phyloP scores from a whole-genome alignment of 2,113 vertebrate genomes.

The Paedocypris sp. region DNA sequence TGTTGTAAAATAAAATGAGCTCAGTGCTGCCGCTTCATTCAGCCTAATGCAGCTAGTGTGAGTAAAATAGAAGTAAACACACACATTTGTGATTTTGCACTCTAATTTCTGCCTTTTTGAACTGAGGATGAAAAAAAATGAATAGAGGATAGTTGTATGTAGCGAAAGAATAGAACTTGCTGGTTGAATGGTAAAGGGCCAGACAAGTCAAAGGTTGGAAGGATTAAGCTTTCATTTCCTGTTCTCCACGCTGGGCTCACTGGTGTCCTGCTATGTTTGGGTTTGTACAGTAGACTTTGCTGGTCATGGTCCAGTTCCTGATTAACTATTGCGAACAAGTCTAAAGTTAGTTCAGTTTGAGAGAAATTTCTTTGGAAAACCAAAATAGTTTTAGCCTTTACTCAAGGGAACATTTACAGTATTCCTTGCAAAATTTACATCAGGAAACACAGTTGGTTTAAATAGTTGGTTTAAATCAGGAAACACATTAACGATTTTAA shows the following conservation, averaged over 20 bases:
- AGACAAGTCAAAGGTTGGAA: constrained; percentile 5
- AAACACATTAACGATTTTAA: no score
- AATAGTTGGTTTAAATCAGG: no score
- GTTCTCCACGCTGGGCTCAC: constrained; percentile 1
- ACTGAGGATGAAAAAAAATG: constrained; percentile 8
- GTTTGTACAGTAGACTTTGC: constrained; percentile 3
- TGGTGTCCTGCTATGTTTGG: background rate
- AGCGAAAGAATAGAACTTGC: background rate
- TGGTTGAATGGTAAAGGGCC: constrained; percentile 9
- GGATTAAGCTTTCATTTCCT: constrained; percentile 26
- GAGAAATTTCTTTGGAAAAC: background rate
- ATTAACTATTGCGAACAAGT: background rate
- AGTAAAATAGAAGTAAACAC: constrained; percentile 14
- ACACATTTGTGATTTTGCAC: background rate
- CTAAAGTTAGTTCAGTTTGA: background rate
- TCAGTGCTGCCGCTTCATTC: background rate
- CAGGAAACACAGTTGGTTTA: background rate
- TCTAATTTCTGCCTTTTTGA: constrained; percentile 8
- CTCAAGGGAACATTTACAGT: no score
- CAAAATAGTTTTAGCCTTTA: no score
- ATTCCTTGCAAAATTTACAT: no score
- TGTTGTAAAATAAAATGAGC: constrained; percentile 45
- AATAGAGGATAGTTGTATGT: background rate
- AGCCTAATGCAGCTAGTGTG: background rate
- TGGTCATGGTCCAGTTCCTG: background rate